phyloP scores from a whole-genome alignment of 2,797 vertebrate species.

The Crossoptilon crossoptilon region DNA sequence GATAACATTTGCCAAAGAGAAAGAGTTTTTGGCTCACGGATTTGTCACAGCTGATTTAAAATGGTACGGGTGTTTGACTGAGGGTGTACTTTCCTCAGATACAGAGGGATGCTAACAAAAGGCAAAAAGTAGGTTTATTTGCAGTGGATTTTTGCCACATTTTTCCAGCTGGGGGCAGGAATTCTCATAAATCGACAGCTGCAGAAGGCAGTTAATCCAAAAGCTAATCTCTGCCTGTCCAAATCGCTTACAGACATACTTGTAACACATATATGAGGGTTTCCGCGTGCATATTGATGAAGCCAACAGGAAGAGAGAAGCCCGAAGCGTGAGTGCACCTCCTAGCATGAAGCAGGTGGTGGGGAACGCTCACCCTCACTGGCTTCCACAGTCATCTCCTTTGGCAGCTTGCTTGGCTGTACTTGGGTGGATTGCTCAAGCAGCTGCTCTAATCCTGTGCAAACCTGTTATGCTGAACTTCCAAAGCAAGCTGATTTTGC shows the following conservation, averaged over 20 bases:
- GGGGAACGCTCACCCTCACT: neutral
- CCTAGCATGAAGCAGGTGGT: neutral
- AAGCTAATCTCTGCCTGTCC: constrained; percentile 60
- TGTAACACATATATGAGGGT: neutral
- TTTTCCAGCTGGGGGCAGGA: constrained; percentile 61
- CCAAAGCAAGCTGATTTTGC: constrained; percentile 17
- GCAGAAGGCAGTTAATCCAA: constrained; percentile 51
- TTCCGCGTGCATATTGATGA: neutral
- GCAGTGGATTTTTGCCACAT: constrained; percentile 21
- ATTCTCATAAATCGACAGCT: constrained; percentile 66
- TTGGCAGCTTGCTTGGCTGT: neutral
- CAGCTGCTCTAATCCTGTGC: neutral
- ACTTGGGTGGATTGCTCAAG: constrained; percentile 25
- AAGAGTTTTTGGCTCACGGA: constrained; percentile 43
- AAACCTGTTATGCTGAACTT: constrained; percentile 8
- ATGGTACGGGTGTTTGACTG: constrained; percentile 19
- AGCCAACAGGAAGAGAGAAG: neutral
- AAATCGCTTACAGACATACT: constrained; percentile 41
- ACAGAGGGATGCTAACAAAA: constrained; percentile 46
- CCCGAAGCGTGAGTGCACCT: neutral
- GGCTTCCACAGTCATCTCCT: constrained; percentile 2
- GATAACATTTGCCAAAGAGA: constrained; percentile 53
- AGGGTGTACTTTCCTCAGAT: constrained; percentile 29
- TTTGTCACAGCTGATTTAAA: constrained; percentile 64
- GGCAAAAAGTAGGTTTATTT: constrained; percentile 32